These are phyloP conservation scores for Puntigrus tetrazona DNA, from an alignment of 2,113 vertebrate species.

Conservation along the genomic window DNA sequence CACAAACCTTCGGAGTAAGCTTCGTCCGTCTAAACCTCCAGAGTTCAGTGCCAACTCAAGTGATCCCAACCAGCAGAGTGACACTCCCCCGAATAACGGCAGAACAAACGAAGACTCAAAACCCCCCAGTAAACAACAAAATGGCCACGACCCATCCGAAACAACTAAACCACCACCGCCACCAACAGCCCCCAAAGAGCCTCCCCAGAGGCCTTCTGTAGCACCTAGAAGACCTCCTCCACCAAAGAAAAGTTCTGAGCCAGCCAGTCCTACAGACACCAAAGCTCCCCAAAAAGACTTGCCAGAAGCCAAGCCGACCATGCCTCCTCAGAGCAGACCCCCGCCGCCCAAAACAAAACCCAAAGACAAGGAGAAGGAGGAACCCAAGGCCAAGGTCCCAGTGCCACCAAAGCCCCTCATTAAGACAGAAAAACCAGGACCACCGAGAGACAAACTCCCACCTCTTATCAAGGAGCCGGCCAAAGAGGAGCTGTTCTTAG, in stretches of 20 bases:
- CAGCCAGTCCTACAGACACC: slow-evolving; percentile 72
- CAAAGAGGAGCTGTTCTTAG: slow-evolving; percentile 89
- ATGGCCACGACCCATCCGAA: slow-evolving; percentile 69
- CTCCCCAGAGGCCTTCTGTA: slow-evolving; percentile 78
- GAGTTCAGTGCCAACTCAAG: slow-evolving; percentile 71
- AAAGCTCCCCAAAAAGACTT: slow-evolving; percentile 72
- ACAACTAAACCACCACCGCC: slow-evolving; percentile 66
- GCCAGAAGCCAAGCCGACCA: slow-evolving; percentile 66
- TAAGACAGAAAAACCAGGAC: slow-evolving; percentile 81
- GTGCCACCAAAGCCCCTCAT: slow-evolving; percentile 75
- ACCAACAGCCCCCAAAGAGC: slow-evolving; percentile 65
- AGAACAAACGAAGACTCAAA: slow-evolving; percentile 70
- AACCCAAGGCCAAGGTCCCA: slow-evolving; percentile 76
- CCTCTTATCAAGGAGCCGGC: slow-evolving; percentile 70
- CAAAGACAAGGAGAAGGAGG: slow-evolving; percentile 63
- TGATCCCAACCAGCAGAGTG: slow-evolving; percentile 63
- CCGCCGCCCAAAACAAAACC: slow-evolving; percentile 90
- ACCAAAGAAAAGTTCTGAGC: slow-evolving; percentile 82
- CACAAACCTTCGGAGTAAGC: slow-evolving; percentile 90
- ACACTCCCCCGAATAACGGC: slow-evolving; percentile 52
- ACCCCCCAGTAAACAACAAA: slow-evolving; percentile 75
- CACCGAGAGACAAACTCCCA: slow-evolving; percentile 74
- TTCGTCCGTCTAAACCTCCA: slow-evolving; percentile 85
- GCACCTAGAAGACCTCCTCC: slow-evolving; percentile 91
- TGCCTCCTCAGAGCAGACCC: slow-evolving; percentile 75